phyloP scores from a whole-genome alignment of 2,888 invertebrate species.

The Tenthredo livida region DNA sequence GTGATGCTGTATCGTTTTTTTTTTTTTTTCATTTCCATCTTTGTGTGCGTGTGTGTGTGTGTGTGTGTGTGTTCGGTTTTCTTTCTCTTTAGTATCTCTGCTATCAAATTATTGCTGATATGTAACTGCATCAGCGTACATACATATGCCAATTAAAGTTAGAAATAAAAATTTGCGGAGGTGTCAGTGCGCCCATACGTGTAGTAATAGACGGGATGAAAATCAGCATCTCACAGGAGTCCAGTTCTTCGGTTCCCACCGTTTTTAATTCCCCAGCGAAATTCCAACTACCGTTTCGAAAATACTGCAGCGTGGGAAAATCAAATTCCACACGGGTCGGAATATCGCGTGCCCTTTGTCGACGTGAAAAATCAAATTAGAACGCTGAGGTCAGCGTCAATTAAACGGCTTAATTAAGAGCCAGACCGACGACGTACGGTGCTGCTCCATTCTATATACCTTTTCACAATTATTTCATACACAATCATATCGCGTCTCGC shows the following conservation, averaged over 20 bases:
- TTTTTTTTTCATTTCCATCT: background rate
- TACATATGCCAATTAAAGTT: background rate
- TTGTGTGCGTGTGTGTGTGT: background rate
- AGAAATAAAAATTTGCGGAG: background rate
- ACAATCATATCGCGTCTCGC: background rate
- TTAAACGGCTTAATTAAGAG: slow-evolving; percentile 42
- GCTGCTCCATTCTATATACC: background rate
- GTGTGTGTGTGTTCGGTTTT: background rate
- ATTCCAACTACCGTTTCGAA: slow-evolving; percentile 26
- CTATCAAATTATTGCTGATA: background rate
- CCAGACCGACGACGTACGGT: background rate
- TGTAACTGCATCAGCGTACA: background rate
- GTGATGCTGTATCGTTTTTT: background rate
- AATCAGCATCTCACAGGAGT: background rate
- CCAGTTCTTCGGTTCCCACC: background rate
- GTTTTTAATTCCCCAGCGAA: slow-evolving; percentile 1
- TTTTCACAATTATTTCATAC: slow-evolving; percentile 27
- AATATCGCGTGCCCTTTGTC: slow-evolving; percentile 35
- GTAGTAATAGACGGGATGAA: background rate
- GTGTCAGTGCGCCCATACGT: background rate
- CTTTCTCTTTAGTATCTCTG: background rate
- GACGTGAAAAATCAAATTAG: slow-evolving; percentile 36
- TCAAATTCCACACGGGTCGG: slow-evolving; percentile 27
- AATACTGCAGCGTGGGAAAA: slow-evolving; percentile 36
- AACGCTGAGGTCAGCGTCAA: slow-evolving; percentile 43